A percentile compares a stretch with the other conserved stretches of the same genome.
Evolutionary conservation across 2,113 vertebrate species (phyloP).

Genomic region (Marcusenius ussheri): DNA sequence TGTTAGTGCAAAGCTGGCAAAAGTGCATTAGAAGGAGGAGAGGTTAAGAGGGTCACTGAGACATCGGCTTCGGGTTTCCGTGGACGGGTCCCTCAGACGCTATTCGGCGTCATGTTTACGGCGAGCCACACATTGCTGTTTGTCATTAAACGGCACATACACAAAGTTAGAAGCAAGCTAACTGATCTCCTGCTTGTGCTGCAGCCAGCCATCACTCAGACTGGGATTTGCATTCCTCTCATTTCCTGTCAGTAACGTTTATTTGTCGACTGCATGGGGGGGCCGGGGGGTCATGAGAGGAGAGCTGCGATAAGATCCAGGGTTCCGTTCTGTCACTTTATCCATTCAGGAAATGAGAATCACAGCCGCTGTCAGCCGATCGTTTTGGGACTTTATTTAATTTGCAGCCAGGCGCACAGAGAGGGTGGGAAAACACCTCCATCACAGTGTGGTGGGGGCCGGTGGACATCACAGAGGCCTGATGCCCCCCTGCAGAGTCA

Average conservation of each 20-base stretch:
- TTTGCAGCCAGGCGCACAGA: background rate
- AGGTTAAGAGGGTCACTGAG: background rate
- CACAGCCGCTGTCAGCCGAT: background rate
- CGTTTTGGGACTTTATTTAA: constrained; percentile 16
- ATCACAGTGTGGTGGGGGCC: background rate
- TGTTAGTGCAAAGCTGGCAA: background rate
- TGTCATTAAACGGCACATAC: background rate
- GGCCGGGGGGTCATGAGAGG: background rate
- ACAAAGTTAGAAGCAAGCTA: constrained; percentile 15
- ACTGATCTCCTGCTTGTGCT: background rate
- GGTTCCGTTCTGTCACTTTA: background rate
- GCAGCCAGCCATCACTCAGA: constrained; percentile 30
- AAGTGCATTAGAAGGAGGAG: background rate
- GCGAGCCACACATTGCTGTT: background rate
- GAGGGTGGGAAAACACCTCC: background rate
- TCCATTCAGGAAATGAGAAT: constrained; percentile 15
- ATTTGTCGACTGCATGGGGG: constrained; percentile 30
- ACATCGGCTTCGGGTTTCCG: background rate
- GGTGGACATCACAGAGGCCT: background rate
- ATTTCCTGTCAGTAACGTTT: constrained; percentile 44
- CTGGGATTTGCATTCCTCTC: constrained; percentile 41
- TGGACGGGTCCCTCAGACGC: background rate
- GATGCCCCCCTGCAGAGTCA: background rate
- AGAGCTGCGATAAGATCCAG: background rate
- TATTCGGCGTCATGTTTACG: background rate